A percentile compares a stretch with the other conserved stretches of the same genome.
Conservation (phyloP, 2,113 vertebrate genomes). For the Cynoglossus semilaevis region DNA sequence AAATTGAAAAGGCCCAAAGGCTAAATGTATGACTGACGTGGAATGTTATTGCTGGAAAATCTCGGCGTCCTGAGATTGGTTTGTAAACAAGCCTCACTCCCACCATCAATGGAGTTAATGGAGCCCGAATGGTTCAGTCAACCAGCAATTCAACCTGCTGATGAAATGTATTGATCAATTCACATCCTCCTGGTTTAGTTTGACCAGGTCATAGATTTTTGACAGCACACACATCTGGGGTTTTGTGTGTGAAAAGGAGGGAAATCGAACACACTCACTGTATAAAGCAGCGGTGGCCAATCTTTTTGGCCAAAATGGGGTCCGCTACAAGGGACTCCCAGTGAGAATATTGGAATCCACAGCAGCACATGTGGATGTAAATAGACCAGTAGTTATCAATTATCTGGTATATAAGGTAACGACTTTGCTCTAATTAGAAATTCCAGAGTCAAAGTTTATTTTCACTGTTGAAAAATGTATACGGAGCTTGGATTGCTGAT, state of each 20-base stretch:
- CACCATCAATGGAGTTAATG: conserved; percentile 50
- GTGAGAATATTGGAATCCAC: no score
- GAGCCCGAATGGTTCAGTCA: conserved; percentile 48
- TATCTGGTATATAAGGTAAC: no score
- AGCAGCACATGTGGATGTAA: no score
- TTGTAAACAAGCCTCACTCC: conserved; percentile 26
- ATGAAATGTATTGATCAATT: conserved; percentile 57
- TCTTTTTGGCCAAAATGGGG: no score
- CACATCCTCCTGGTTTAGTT: conserved; percentile 15
- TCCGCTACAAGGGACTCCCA: background rate
- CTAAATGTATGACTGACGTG: background rate
- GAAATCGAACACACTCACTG: background rate
- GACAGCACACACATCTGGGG: background rate
- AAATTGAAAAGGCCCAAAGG: background rate
- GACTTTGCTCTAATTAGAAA: no score
- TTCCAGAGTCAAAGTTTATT: no score
- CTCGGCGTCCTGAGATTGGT: conserved; percentile 18
- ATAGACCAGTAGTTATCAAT: no score
- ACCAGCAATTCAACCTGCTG: conserved; percentile 27
- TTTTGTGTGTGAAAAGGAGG: conserved; percentile 2
- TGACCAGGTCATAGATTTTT: conserved; percentile 10
- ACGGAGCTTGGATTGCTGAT: no score
- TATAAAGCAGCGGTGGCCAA: background rate
- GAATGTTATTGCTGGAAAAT: background rate
- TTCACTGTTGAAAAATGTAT: no score